These are phyloP conservation scores for Sinotaia quadrata DNA, from an alignment of 2,888 invertebrate genomes.

Conservation along the genomic window DNA sequence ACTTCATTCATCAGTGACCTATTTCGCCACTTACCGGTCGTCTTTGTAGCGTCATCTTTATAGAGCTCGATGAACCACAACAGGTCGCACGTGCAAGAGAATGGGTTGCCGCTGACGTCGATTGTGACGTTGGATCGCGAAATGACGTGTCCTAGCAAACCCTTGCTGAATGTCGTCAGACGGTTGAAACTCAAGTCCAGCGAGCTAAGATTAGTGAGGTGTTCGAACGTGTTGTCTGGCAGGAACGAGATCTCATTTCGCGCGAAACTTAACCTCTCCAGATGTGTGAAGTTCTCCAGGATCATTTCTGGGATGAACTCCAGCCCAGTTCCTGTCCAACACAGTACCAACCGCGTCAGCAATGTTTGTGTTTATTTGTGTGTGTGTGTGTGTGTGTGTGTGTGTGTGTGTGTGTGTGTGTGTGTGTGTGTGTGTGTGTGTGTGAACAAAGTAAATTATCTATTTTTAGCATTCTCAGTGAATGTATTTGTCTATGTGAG, in stretches of 20 bases:
- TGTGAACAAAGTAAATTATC: no score
- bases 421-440: constrained; percentile 3
- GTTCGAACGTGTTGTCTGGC: constrained; percentile 15
- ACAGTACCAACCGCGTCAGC: no score
- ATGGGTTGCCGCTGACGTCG: constrained; percentile 16
- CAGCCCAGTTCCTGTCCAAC: not conserved
- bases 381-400: constrained; percentile 22
- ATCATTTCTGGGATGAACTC: not conserved
- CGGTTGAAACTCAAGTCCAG: constrained; percentile 1
- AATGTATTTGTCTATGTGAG: not conserved
- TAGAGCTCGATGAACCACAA: constrained; percentile 13
- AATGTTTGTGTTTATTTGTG: not conserved
- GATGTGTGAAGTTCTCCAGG: not conserved
- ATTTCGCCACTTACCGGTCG: not conserved
- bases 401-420: not conserved
- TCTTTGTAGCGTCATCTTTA: not conserved
- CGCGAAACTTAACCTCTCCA: not conserved
- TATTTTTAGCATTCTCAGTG: not conserved
- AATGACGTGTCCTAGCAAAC: not conserved
- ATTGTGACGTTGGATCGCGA: not conserved
- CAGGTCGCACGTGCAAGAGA: constrained; percentile 19
- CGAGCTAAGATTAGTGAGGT: not conserved
- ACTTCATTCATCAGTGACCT: not conserved
- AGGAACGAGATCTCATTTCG: not conserved
- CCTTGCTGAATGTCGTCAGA: constrained; percentile 5